Evolutionary conservation across 1,140 invertebrate genomes (phyloP), one percentile per base, ranked within the genome.

Genomic region (Drosophila miranda): DNA sequence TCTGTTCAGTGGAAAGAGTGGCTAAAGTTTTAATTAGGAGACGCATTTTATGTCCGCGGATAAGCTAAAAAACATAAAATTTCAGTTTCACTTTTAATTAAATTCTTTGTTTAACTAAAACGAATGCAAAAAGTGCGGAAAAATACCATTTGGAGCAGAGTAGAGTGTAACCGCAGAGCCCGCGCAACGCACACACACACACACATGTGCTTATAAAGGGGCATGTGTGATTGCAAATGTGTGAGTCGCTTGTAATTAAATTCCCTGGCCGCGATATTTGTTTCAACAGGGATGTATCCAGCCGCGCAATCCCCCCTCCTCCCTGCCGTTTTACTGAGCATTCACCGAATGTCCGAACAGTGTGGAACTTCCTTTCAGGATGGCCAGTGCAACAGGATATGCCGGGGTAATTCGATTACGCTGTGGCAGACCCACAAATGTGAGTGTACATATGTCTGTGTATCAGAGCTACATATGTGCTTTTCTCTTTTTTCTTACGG

Each of bases 251-350:
- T 86, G 77, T 87, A 87, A 87, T 87, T 87, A 87, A 87, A 87
- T 87, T 87, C 83, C 75, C 69, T 87, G 59, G 78, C 78, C 72
- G 82, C 78, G 76, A 78, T 87, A 87, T 87, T 87, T 87, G 82
- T 81, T 87, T 86, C 75, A 70, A 54, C 62, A 61, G 59, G 51
- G 48, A 54, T 53, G 55, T 23, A 9, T 30, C 8, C 28, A 7
- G 28, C 28, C 53, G 44, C 58, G 43, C 50, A 49, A 42, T 49
- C 49, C n/a, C 6, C 28, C 42, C 43, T 19, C 23, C 5, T 13
- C 51, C 45, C 11, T 26, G 3, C 11, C 11, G 4, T 38, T 38
- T 38, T 5, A 38, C 34, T 38, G 34, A 19, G 16, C 56, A 21
- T 55, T 30, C 43, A 44, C 16, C 41, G 45, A 71, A 45, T 75